Conservation (phyloP, 30 jellyfish, hydroid and myxozoan species). For the Cassiopea xamachana region DNA sequence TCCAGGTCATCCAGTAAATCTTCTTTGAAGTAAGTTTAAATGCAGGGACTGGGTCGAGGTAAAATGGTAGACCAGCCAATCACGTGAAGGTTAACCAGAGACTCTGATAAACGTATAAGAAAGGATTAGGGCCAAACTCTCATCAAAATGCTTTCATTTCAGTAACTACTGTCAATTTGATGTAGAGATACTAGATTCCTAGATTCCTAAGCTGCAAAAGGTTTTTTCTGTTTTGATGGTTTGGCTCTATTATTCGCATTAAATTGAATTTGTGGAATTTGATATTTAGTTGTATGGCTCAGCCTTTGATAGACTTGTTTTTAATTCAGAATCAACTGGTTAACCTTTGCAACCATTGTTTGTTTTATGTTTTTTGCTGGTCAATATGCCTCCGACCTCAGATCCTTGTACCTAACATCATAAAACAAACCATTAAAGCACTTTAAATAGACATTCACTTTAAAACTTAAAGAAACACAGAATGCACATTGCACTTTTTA, state of each 20-base stretch:
- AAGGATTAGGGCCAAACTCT: too few species aligned
- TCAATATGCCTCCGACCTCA: conserved; percentile 15
- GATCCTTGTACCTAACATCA: conserved; percentile 41
- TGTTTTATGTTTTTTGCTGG: not conserved
- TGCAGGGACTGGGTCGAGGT: conserved; percentile 75
- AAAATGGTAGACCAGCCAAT: conserved; percentile 14
- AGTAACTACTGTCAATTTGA: too few species aligned
- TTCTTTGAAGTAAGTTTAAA: conserved; percentile 91
- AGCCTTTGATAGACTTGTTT: not conserved
- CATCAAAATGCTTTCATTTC: too few species aligned
- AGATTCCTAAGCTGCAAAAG: not conserved
- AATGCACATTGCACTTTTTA: too few species aligned
- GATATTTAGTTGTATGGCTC: too few species aligned
- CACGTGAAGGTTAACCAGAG: conserved; percentile 28
- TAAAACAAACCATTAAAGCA: conserved; percentile 1
- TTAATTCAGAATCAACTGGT: not conserved
- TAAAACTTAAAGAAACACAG: too few species aligned
- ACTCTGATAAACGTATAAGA: not conserved
- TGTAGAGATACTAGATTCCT: not conserved
- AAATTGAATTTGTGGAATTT: too few species aligned
- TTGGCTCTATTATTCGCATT: too few species aligned
- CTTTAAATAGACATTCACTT: not conserved
- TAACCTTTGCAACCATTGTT: not conserved
- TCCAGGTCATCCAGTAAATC: conserved; percentile 99
- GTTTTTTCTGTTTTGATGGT: not conserved